Evolutionary conservation across 2,797 vertebrate genomes (phyloP), one percentile per base, ranked within the genome.

Genomic region (Botia kubotai): DNA sequence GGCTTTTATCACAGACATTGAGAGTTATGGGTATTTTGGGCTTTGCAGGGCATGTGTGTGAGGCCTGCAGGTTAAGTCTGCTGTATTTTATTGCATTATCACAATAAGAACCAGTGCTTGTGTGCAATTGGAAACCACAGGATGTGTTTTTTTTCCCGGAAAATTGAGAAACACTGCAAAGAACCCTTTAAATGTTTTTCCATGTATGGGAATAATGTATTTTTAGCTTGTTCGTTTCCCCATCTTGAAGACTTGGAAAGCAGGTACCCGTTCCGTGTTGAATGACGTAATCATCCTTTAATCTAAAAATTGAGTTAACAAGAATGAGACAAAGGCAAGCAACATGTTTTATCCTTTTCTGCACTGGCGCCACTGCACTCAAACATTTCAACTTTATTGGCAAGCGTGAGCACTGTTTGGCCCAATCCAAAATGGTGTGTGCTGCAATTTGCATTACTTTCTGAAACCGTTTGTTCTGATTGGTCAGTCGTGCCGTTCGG

Each of bases 181-280:
- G 39, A 50, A 57, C 65, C 80, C 76, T 74, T 36, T 8, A 60
- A 62, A 79, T 72, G 5, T 48, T 74, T 66, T 69, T 62, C 81
- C 86, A 83, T 84, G 66, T 87, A 86, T 75, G 81, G 83, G 53
- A 72, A 83, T 50, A 81, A 65, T 19, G 16, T 81, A 81, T 86
- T 81, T 86, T 82, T 83, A 81, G 79, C 53, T 19, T 65, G 6
- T 62, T 4, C 10, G 12, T 72, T 75, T 6, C 16, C 55, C 48
- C n/a, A 23, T 21, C 62, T 73, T 48, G 2, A 58, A 39, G 33
- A 67, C 58, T 80, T 29, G 21, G 67, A 46, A 66, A 75, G 17
- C 14, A 21, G 19, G 46, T 79, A 62, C 69, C 69, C 43, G 73
- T 74, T 65, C 82, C 21, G 53, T 21, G 60, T 46, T 23, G 16